Conservation (phyloP, 2,113 vertebrate species). For the Podiceps cristatus region DNA sequence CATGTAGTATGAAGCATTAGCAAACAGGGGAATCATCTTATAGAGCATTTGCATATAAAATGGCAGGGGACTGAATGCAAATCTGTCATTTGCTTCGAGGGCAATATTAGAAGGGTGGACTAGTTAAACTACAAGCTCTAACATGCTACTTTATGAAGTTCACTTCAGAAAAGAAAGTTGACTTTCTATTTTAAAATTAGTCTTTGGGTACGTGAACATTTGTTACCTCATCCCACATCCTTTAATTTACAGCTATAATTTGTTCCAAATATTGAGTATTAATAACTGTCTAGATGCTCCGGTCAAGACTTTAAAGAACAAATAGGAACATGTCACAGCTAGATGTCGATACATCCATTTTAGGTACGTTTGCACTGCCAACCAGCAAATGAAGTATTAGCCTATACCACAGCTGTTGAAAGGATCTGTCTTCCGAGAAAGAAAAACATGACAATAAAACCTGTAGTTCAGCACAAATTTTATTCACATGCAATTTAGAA, state of each 20-base stretch:
- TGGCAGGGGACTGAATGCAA: background rate
- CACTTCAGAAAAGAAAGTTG: background rate
- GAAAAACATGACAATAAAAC: background rate
- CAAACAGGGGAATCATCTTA: background rate
- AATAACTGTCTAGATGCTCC: background rate
- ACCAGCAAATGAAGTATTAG: background rate
- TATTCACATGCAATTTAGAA: background rate
- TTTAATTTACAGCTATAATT: background rate
- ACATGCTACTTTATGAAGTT: background rate
- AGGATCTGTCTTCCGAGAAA: background rate
- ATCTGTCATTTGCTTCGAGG: background rate
- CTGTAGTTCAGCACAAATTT: background rate
- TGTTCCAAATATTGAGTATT: background rate
- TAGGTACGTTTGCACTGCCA: background rate
- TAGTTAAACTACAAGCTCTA: background rate
- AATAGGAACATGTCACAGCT: background rate
- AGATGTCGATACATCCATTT: background rate
- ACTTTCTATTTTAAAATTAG: background rate
- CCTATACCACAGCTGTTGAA: background rate
- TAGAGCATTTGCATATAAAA: constrained; percentile 33
- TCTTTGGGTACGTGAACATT: background rate
- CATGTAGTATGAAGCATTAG: background rate
- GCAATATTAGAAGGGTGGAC: background rate
- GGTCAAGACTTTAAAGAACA: background rate
- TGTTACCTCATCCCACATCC: background rate